These are phyloP conservation scores for Drosophila melanocephala DNA, from an alignment of 2,888 invertebrate genomes.

Conservation along the genomic window DNA sequence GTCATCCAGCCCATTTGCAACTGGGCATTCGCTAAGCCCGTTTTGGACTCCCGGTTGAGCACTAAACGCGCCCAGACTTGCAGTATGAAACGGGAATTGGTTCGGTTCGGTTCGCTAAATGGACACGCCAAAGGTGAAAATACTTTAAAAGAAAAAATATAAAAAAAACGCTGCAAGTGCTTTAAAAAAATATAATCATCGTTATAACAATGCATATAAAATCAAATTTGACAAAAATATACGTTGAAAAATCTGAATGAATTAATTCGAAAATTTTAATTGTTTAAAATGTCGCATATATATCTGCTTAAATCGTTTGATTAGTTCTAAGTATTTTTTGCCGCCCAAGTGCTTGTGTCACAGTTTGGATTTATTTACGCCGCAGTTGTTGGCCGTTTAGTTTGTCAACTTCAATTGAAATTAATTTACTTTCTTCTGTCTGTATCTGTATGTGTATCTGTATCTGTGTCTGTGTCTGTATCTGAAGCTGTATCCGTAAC, in stretches of 20 bases:
- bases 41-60: slow-evolving; percentile 67
- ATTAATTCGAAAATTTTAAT: slow-evolving; percentile 1
- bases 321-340: slow-evolving; percentile 40
- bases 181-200: slow-evolving; percentile 7
- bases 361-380: slow-evolving; percentile 74
- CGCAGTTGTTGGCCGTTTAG: slow-evolving; percentile 73
- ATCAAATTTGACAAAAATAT: not conserved
- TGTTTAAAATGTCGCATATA: not conserved
- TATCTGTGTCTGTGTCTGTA: slow-evolving; percentile 18
- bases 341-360: slow-evolving; percentile 58
- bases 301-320: slow-evolving; percentile 35
- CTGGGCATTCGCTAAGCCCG: slow-evolving; percentile 62
- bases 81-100: slow-evolving; percentile 83
- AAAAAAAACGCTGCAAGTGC: not conserved
- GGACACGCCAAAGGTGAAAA: slow-evolving; percentile 58
- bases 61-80: slow-evolving; percentile 58
- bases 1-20: slow-evolving; percentile 61
- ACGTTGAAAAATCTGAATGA: not conserved
- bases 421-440: slow-evolving; percentile 80
- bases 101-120: slow-evolving; percentile 75
- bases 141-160: slow-evolving; percentile 6
- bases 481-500: slow-evolving; percentile 30
- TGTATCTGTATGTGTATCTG: slow-evolving; percentile 24
- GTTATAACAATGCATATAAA: not conserved
- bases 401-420: slow-evolving; percentile 81